These are phyloP conservation scores for Bradypus variegatus DNA, from an alignment of 2,797 vertebrate species.

Conservation along the genomic window DNA sequence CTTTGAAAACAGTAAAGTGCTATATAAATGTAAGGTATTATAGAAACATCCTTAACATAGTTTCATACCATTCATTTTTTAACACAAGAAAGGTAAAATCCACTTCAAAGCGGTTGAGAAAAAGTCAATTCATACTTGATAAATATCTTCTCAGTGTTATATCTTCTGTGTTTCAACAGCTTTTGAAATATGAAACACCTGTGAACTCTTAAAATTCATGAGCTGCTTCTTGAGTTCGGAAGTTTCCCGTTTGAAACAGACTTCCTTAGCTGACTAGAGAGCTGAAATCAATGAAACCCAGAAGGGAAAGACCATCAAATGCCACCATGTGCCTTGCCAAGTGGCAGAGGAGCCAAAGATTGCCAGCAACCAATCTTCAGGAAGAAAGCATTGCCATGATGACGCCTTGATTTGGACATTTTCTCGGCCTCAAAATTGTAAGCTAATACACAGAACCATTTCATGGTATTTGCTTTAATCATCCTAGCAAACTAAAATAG, in stretches of 20 bases:
- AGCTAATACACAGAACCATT: too few relatives aligned
- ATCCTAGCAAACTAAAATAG: too few relatives aligned
- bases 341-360: too few relatives aligned
- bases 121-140: conserved; percentile 66
- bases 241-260: conserved; percentile 57
- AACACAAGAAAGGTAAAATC: conserved; percentile 59
- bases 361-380: too few relatives aligned
- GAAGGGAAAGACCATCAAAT: too few relatives aligned
- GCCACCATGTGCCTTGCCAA: too few relatives aligned
- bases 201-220: conserved; percentile 58
- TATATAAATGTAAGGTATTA: conserved; percentile 34
- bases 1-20: conserved; percentile 32
- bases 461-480: too few relatives aligned
- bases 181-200: conserved; percentile 67
- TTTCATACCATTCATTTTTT: conserved; percentile 63
- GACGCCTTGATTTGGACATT: too few relatives aligned
- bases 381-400: too few relatives aligned
- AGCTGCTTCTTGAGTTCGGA: conserved; percentile 59
- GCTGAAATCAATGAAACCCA: too few relatives aligned
- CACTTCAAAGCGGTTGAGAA: conserved; percentile 61
- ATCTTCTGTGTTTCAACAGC: conserved; percentile 65
- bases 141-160: conserved; percentile 69
- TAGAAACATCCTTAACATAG: conserved; percentile 53
- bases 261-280: conserved; percentile 30
- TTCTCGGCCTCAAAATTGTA: too few relatives aligned